A percentile compares a stretch with the other conserved stretches of the same genome.
Evolutionary conservation across 2,888 invertebrate genomes (phyloP).

Genomic region (Marasmarcha lunaedactyla): DNA sequence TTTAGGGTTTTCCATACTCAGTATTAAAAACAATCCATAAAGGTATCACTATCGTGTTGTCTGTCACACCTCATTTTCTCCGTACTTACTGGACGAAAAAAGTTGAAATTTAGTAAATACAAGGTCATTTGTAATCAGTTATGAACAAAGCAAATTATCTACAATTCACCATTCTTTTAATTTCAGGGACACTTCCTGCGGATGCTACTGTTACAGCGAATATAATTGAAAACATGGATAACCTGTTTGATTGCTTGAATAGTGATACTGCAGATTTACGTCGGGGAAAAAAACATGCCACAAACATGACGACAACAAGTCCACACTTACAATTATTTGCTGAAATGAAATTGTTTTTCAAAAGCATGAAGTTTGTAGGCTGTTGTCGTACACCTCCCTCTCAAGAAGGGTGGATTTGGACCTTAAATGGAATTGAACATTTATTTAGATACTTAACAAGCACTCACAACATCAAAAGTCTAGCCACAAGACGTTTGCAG

Average conservation of each 20-base stretch:
- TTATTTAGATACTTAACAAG: conserved; percentile 8
- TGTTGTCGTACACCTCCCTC: conserved; percentile 17
- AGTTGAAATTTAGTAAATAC: too few relatives aligned
- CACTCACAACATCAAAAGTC: conserved; percentile 11
- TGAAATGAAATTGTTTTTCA: conserved; percentile 12
- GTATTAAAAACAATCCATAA: too few relatives aligned
- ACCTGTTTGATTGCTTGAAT: conserved; percentile 16
- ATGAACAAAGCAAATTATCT: too few relatives aligned
- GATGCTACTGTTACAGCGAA: conserved; percentile 15
- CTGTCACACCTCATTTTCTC: too few relatives aligned
- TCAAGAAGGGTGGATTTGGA: conserved; percentile 19
- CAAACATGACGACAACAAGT: conserved; percentile 9
- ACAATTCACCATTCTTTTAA: too few relatives aligned
- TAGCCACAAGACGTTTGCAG: conserved; percentile 17
- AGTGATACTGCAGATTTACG: conserved; percentile 9
- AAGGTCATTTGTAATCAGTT: too few relatives aligned
- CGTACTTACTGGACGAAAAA: too few relatives aligned
- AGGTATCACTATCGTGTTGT: too few relatives aligned
- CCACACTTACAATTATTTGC: conserved; percentile 9
- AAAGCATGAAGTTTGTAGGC: conserved; percentile 13
- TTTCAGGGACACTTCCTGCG: conserved; percentile 11
- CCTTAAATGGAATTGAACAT: conserved; percentile 15
- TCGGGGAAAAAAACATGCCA: conserved; percentile 13
- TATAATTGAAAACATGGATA: conserved; percentile 13
- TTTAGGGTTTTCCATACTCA: too few relatives aligned